These are phyloP conservation scores for Porites cylindrica DNA, from an alignment of 92 coral and sea anemone genomes.

Conservation along the genomic window DNA sequence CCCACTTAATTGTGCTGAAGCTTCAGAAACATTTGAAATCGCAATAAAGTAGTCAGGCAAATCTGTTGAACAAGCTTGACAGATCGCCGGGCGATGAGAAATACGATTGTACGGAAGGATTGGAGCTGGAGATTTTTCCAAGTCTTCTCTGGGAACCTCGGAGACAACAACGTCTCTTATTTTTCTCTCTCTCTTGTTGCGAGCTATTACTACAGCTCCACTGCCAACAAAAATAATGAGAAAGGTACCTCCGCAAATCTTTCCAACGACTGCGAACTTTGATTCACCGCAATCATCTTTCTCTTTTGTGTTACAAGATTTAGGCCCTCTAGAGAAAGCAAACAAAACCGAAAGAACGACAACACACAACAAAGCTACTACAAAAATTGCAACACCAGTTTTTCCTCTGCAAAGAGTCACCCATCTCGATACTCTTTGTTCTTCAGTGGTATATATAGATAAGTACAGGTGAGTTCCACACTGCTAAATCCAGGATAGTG, in stretches of 20 bases:
- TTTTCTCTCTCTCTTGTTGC: constrained; percentile 2
- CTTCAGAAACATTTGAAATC: neutral
- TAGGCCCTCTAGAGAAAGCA: neutral
- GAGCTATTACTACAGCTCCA: neutral
- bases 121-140: constrained; percentile 69
- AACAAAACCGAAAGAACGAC: neutral
- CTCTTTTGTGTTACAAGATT: neutral
- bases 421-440: neutral
- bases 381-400: no score
- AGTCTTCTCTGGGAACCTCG: constrained; percentile 51
- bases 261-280: neutral
- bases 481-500: no score
- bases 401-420: neutral
- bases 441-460: neutral
- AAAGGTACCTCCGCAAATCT: neutral
- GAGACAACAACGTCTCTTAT: constrained; percentile 62
- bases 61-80: neutral
- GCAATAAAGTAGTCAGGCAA: constrained; percentile 1
- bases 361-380: neutral
- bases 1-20: neutral
- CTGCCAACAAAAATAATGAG: neutral
- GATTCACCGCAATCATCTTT: neutral
- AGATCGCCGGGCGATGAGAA: constrained; percentile 8
- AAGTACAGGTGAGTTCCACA: no score
- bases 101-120: neutral